Evolutionary conservation across 2,113 vertebrate species (phyloP).

Genomic region (Gallinago paraguaiae): DNA sequence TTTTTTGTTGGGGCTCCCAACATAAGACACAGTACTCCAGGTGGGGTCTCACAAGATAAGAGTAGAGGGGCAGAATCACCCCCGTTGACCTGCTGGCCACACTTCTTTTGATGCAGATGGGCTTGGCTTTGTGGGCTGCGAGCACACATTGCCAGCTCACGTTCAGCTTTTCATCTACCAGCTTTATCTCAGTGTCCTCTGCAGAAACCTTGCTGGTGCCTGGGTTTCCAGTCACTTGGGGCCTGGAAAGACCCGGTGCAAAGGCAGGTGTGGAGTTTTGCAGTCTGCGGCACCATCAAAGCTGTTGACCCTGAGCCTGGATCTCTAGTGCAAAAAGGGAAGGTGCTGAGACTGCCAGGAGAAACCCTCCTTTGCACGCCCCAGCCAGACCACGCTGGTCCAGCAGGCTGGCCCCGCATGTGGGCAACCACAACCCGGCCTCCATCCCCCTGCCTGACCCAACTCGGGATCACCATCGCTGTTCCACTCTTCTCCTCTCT

Average conservation of each 20-base stretch:
- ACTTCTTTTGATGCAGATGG: background rate
- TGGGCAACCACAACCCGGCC: fast-evolving
- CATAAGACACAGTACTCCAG: too few species aligned
- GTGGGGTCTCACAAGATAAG: too few species aligned
- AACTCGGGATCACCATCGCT: fast-evolving
- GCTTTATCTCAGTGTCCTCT: background rate
- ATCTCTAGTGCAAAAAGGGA: background rate
- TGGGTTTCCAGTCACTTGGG: background rate
- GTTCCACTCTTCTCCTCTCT: background rate
- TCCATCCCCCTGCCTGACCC: background rate
- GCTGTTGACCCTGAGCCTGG: background rate
- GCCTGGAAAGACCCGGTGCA: background rate
- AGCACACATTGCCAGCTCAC: background rate
- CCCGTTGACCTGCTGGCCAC: background rate
- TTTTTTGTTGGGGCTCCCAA: background rate
- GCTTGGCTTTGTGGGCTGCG: background rate
- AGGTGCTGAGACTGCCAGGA: background rate
- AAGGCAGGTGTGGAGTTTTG: background rate
- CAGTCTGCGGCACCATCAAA: background rate
- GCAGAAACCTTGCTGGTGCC: background rate
- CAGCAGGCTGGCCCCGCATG: fast-evolving
- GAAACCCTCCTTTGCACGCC: fast-evolving
- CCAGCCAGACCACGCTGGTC: background rate
- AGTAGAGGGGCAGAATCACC: background rate
- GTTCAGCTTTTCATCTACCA: background rate